Evolutionary conservation across 2,888 invertebrate species (phyloP).

Genomic region (Acanthosepion lycidas): DNA sequence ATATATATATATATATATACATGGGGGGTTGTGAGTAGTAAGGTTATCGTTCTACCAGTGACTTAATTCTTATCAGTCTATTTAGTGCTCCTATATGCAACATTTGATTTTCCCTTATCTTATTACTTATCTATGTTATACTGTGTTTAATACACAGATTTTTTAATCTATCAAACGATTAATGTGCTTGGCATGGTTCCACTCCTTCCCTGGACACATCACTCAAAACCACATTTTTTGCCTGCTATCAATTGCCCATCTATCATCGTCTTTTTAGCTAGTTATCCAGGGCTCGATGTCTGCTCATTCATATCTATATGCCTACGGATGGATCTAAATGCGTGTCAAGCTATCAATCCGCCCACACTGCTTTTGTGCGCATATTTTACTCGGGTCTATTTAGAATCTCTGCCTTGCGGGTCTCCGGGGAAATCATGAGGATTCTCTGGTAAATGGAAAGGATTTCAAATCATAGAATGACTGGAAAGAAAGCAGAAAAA

Average conservation of each 20-base stretch:
- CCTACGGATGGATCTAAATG: background rate
- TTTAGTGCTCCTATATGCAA: too few relatives aligned
- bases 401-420: background rate
- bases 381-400: background rate
- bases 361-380: background rate
- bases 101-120: too few relatives aligned
- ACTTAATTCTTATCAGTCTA: too few relatives aligned
- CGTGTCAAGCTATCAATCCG: conserved; percentile 33
- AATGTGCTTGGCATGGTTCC: background rate
- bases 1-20: too few relatives aligned
- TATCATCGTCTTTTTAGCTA: background rate
- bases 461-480: conserved; percentile 16
- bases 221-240: background rate
- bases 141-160: too few relatives aligned
- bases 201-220: background rate
- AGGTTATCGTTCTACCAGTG: too few relatives aligned
- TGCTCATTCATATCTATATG: background rate
- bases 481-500: background rate
- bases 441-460: background rate
- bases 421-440: background rate
- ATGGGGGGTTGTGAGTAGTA: too few relatives aligned
- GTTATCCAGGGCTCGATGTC: background rate
- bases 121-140: too few relatives aligned
- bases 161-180: background rate
- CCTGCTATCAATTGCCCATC: background rate